Evolutionary conservation across 1,140 invertebrate genomes (phyloP).

Genomic region (Anthonomus grandis): DNA sequence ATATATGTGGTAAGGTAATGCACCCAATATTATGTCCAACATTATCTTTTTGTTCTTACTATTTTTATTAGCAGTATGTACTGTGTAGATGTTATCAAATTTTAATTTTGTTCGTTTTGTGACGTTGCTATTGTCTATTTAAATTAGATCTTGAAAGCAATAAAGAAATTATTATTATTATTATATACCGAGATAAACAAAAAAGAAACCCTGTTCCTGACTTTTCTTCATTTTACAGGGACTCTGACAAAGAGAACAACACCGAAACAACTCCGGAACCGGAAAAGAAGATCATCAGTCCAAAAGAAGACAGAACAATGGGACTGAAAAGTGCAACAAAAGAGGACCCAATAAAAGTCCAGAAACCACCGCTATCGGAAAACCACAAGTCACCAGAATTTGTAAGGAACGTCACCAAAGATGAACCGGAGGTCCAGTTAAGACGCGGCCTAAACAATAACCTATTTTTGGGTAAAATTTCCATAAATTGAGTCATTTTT

Average conservation of each 20-base stretch:
- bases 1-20: too few species aligned
- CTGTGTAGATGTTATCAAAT: too few species aligned
- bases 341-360: neutral
- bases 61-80: too few species aligned
- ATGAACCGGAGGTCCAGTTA: conserved; percentile 22
- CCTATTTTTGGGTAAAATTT: conserved; percentile 30
- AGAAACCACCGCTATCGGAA: conserved; percentile 33
- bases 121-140: too few species aligned
- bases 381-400: conserved; percentile 30
- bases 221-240: conserved; percentile 23
- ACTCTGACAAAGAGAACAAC: conserved; percentile 45
- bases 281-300: conserved; percentile 57
- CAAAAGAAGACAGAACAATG: conserved; percentile 34
- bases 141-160: too few species aligned
- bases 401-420: conserved; percentile 8
- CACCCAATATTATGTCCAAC: too few species aligned
- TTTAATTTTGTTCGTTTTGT: too few species aligned
- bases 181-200: too few species aligned
- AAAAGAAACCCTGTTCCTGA: too few species aligned
- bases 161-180: too few species aligned
- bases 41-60: too few species aligned
- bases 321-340: conserved; percentile 22
- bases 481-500: neutral
- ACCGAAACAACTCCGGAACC: conserved; percentile 57
- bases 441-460: conserved; percentile 26